Base-by-base conservation (phyloP, 2,113 vertebrate species). In the Amphiprion percula region DNA sequence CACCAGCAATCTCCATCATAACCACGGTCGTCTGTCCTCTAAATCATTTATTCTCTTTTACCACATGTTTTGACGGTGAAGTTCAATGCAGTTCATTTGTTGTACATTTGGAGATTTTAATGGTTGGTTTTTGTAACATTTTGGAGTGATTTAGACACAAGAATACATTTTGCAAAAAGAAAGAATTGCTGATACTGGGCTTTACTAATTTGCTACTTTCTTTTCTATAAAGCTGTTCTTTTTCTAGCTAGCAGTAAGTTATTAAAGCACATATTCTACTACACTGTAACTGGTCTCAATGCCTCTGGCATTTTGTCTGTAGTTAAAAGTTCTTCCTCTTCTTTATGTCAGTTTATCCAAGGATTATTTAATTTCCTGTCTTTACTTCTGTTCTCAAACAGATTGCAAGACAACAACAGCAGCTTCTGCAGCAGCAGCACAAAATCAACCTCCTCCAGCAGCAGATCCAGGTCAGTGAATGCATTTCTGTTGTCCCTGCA, bases 391-490 rank as follows among this genome's bases (percentile, higher is more conserved):
- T 79, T 75, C 55, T 58, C 60, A 87, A 89, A 76, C 93, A 99
- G 98, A 99, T 99, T 86, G 98, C 98, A 89, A 97, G 98, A 96
- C 98, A 99, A 95, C 98, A 99, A 92, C 98, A 99, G 94, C 98
- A 99, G 94, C 97, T 99, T 93, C 95, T 99, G 93, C 98, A 99
- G 94, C 98, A 99, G 95, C 98, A 99, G 95, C 98, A 99, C 96
- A 99, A 99, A 95, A 99, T 99, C 96, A 99, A 99, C 96, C 96
- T 99, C 91, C 96, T 99, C 85, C 98, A 99, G 95, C 98, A 99
- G 94, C 98, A 99, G 96, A 99, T 99, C 94, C 98, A 99, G 98
- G 98, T 99, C 96, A 96, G 98, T 97, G 19, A 58, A 70, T 55
- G 65, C 74, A 66, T 88, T 82, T 80, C 89, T 86, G 64, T 74